Conservation (phyloP, 2,797 vertebrate species). For the Toxotes lorentzi region DNA sequence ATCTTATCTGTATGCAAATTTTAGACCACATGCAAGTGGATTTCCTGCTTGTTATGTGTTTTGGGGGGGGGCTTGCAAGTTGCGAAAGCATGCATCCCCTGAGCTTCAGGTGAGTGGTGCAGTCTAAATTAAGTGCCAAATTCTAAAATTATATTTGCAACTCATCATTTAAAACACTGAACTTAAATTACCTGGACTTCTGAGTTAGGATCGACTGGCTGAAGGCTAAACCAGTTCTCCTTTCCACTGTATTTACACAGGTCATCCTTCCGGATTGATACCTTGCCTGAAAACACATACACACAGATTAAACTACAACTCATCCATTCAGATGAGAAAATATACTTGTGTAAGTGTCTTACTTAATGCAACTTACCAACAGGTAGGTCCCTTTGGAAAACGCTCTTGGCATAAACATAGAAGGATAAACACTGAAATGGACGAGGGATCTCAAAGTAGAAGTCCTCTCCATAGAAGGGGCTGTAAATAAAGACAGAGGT, state of each 20-base stretch:
- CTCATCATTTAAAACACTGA: neutral
- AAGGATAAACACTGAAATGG: slow-evolving; percentile 98
- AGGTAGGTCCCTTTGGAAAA: slow-evolving; percentile 94
- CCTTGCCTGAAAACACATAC: slow-evolving; percentile 88
- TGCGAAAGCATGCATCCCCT: slow-evolving; percentile 6
- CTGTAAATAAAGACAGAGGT: slow-evolving; percentile 80
- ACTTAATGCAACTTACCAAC: slow-evolving; percentile 89
- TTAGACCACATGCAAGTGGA: slow-evolving; percentile 21
- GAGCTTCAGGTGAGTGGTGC: neutral
- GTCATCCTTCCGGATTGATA: slow-evolving; percentile 97
- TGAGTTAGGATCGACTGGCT: slow-evolving; percentile 96
- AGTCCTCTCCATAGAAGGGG: slow-evolving; percentile 98
- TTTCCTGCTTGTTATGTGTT: slow-evolving; percentile 39
- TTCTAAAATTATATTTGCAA: neutral
- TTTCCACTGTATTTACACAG: slow-evolving; percentile 93
- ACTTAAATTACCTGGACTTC: slow-evolving; percentile 92
- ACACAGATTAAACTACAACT: slow-evolving; percentile 28
- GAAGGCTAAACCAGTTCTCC: slow-evolving; percentile 95
- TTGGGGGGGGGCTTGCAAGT: slow-evolving; percentile 3
- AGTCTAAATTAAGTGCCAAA: neutral
- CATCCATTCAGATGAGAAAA: slow-evolving; percentile 8
- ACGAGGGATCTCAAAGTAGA: slow-evolving; percentile 98
- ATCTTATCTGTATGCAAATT: slow-evolving; percentile 53
- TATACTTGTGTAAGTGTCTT: neutral
- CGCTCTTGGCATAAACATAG: slow-evolving; percentile 96